Conservation (phyloP, 2,797 vertebrate genomes). For the Heterohyrax brucei region DNA sequence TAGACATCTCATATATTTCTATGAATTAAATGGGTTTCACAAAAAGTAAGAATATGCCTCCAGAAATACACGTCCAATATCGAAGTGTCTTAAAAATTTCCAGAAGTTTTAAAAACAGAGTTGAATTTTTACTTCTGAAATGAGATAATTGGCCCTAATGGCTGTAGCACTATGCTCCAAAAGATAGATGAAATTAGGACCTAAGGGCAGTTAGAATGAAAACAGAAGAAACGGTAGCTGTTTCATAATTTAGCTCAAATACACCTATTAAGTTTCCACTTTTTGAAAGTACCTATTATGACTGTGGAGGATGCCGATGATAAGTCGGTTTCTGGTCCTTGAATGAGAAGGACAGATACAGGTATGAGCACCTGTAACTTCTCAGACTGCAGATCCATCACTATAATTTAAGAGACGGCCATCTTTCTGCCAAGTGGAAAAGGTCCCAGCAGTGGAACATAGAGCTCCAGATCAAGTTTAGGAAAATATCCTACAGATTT, state of each 20-base stretch:
- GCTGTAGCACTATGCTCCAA: neutral
- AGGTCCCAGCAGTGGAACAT: neutral
- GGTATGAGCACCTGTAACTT: neutral
- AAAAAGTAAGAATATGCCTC: slow-evolving; percentile 52
- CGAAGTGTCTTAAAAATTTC: slow-evolving; percentile 69
- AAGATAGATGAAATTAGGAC: slow-evolving; percentile 37
- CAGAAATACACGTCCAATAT: slow-evolving; percentile 66
- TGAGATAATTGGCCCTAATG: slow-evolving; percentile 49
- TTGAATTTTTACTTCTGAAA: slow-evolving; percentile 61
- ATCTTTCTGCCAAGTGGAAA: slow-evolving; percentile 2
- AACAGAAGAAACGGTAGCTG: slow-evolving; percentile 15
- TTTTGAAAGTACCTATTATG: slow-evolving; percentile 1
- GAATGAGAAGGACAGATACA: neutral
- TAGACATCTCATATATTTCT: slow-evolving; percentile 76
- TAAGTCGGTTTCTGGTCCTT: neutral
- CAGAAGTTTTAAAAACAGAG: slow-evolving; percentile 30
- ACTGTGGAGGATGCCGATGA: neutral
- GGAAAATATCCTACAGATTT: neutral
- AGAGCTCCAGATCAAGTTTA: neutral
- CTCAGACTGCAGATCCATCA: neutral
- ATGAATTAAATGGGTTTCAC: slow-evolving; percentile 78
- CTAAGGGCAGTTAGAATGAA: slow-evolving; percentile 34
- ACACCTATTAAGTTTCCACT: slow-evolving; percentile 12
- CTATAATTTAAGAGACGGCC: neutral
- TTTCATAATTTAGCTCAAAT: slow-evolving; percentile 18